Evolutionary conservation across 2,888 invertebrate species (phyloP), one percentile per base, ranked within the genome.

Genomic region (Ramazzottius varieornatus): DNA sequence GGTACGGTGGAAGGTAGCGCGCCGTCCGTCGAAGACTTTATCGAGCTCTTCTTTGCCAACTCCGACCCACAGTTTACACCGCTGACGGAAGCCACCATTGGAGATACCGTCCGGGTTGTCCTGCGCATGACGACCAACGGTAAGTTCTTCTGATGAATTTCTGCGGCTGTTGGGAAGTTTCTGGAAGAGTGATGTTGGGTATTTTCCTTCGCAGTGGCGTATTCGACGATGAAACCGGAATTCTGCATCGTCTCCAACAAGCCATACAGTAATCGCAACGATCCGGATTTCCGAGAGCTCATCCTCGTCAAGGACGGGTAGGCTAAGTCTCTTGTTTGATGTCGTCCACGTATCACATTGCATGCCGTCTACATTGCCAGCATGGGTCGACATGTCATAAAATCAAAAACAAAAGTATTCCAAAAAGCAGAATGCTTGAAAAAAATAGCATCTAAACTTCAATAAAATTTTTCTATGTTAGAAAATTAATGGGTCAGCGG

Each of bases 161-260:
- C 8, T 8, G 20, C 20, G 20, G 40, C 20, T 40, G 40, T 8
- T 40, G 8, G 40, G 40, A 40, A 40, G 40, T 40, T 40, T 8
- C 40, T 40, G 40, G 20, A 40, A 40, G 8, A 20, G n/a, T n/a
- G 40, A 20, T 13, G 40, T 8, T 40, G 40, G 40, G 40, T 40
- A 20, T 40, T 8, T 40, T 40, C 8, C 40, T 40, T 54, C 24
- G 54, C 54, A 54, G 54, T 54, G 54, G 54, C 54, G 4, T 54
- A 54, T 24, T 54, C 54, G n/a, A 54, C 54, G n/a, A 54, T 54
- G 54, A 54, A 54, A 24, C 54, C 54, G n/a, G 54, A 54, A 29
- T 54, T 54, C 54, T 54, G 54, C 29, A 29, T 54, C 20, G 54
- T 54, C 54, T 54, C 54, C 54, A 54, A 54, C 29, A 54, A 54